phyloP scores from a whole-genome alignment of 35 echinoderm and acorn worm species.

The Lytechinus pictus region DNA sequence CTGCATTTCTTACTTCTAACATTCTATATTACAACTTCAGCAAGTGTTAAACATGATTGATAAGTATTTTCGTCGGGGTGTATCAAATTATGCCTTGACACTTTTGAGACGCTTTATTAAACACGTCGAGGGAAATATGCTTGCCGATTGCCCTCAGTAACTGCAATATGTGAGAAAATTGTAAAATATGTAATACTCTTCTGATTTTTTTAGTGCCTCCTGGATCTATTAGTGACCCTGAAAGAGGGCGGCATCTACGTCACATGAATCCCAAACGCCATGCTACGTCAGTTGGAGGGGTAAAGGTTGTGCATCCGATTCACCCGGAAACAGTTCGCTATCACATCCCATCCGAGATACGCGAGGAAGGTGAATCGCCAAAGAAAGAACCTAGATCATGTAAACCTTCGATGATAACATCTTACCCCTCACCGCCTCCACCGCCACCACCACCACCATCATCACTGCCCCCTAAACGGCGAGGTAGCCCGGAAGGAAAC shows the following conservation, averaged over 20 bases:
- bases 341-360: slow-evolving; percentile 31
- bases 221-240: slow-evolving; percentile 77
- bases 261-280: slow-evolving; percentile 3
- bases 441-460: slow-evolving; percentile 54
- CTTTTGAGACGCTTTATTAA: no score
- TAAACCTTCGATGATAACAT: background rate
- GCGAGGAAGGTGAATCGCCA: slow-evolving; percentile 38
- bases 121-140: no score
- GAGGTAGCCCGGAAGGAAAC: slow-evolving; percentile 58
- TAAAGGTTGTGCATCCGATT: slow-evolving; percentile 30
- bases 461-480: slow-evolving; percentile 45
- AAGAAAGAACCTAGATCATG: slow-evolving; percentile 24
- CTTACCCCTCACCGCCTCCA: background rate
- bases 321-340: slow-evolving; percentile 22
- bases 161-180: no score
- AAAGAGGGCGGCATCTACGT: slow-evolving; percentile 53
- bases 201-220: slow-evolving; percentile 32
- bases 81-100: no score
- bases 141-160: no score
- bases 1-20: no score
- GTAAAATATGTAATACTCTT: background rate
- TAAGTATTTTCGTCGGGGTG: no score
- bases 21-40: no score
- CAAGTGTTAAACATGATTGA: no score
- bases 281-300: background rate